Evolutionary conservation across 37 sponge, comb jelly and placozoan genomes (phyloP), one percentile per base, ranked within the genome.

Genomic region (Geodia barretti): DNA sequence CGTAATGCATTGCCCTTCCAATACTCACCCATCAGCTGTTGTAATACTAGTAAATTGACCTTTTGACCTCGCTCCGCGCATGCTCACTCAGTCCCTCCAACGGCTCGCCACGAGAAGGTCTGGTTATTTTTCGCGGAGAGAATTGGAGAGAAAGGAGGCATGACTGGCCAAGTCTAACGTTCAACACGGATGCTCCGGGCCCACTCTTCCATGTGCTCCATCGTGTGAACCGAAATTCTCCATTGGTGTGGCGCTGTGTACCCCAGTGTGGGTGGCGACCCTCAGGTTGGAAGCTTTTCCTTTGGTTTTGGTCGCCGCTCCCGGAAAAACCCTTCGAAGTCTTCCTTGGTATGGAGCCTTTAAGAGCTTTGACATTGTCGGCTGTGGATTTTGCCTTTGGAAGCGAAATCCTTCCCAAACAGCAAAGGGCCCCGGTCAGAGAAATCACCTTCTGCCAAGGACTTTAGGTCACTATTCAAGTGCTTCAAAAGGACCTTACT

Each of bases 351-450:
- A 47, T 17, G 14, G 7, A 47, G 36, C 80, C 68, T 38, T 78
- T 76, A 39, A 76, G 64, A 21, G 78, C 78, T 25, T 17, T 58
- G 2, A 68, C 36, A 32, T 68, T 68, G 24, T 67, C 70, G 3
- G 80, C 69, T 28, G 70, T 42, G 19, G 64, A 23, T 28, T 77
- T 77, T 4, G 77, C 77, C 31, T 62, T 62, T 2, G 1, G n/a
- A 32, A 2, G 43, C 80, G 68, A 79, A 79, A 7, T 41, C 80
- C 23, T 79, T 41, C 32, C 80, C 80, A 68, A 79, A 79, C 32
- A 79, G 35, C 28, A 39, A 68, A 23, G 80, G 24, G 58, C 80
- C 70, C 37, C 70, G 42, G 8, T 79, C 60, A 26, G 70, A 66
- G 26, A 79, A 79, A 34, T 79, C 70, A 8, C 23, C 70, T 42